phyloP scores from a whole-genome alignment of 1,140 invertebrate species.

The Caenorhabditis tropicalis region DNA sequence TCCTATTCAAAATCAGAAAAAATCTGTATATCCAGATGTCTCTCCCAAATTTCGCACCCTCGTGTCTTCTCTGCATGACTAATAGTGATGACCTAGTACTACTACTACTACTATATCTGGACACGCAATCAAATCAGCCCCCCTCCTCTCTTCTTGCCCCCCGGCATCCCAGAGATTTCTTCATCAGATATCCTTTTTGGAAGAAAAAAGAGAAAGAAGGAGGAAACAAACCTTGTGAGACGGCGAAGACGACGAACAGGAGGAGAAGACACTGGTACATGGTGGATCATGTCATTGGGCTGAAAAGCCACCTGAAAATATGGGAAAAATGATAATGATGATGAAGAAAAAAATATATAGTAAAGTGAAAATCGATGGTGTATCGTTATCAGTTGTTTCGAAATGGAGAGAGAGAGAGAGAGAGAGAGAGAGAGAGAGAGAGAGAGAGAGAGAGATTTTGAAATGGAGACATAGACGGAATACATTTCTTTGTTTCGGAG shows the following conservation, averaged over 20 bases:
- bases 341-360: neutral
- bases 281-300: slow-evolving; percentile 14
- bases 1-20: no score
- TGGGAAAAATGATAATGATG: neutral
- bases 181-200: neutral
- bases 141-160: neutral
- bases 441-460: no score
- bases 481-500: no score
- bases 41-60: neutral
- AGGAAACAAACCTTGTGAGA: slow-evolving; percentile 22
- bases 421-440: neutral
- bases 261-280: neutral
- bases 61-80: neutral
- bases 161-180: neutral
- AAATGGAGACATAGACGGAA: neutral
- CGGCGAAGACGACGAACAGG: neutral
- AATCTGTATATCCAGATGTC: no score
- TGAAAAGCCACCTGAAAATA: neutral
- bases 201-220: no score
- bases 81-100: no score
- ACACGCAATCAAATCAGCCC: slow-evolving; percentile 33
- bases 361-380: neutral
- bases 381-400: slow-evolving; percentile 10
- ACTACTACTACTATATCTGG: no score
- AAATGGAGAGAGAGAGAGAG: neutral